These are phyloP conservation scores for Morelia viridis DNA, from an alignment of 2,797 vertebrate species.

Conservation along the genomic window DNA sequence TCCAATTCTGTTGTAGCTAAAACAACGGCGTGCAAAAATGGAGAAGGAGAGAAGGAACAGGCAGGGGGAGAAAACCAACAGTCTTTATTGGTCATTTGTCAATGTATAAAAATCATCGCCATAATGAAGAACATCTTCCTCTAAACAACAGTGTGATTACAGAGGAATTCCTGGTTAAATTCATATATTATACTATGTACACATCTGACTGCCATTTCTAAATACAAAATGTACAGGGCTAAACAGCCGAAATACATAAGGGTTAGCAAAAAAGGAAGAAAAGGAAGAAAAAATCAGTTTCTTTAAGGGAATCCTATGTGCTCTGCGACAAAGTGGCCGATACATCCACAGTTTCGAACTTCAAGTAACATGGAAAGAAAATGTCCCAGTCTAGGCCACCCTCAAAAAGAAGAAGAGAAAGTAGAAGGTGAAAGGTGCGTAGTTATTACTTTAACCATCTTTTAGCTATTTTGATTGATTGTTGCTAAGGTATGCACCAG, in stretches of 20 bases:
- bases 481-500: background rate
- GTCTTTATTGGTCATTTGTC: conserved; percentile 36
- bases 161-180: conserved; percentile 13
- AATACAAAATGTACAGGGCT: conserved; percentile 39
- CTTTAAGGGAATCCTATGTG: conserved; percentile 15
- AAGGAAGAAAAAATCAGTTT: background rate
- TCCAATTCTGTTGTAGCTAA: background rate
- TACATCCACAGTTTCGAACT: conserved; percentile 36
- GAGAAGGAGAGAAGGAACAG: no score
- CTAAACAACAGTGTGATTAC: background rate
- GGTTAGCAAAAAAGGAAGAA: background rate
- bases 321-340: conserved; percentile 13
- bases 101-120: background rate
- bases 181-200: conserved; percentile 41
- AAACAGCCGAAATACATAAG: background rate
- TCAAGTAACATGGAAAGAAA: conserved; percentile 32
- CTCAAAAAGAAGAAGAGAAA: background rate
- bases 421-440: background rate
- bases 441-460: background rate
- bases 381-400: background rate
- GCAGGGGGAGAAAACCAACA: conserved; percentile 1
- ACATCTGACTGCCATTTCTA: conserved; percentile 36
- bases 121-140: background rate
- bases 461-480: background rate
- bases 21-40: background rate